phyloP scores from a whole-genome alignment of 2,113 vertebrate genomes.

The Platichthys flesus region DNA sequence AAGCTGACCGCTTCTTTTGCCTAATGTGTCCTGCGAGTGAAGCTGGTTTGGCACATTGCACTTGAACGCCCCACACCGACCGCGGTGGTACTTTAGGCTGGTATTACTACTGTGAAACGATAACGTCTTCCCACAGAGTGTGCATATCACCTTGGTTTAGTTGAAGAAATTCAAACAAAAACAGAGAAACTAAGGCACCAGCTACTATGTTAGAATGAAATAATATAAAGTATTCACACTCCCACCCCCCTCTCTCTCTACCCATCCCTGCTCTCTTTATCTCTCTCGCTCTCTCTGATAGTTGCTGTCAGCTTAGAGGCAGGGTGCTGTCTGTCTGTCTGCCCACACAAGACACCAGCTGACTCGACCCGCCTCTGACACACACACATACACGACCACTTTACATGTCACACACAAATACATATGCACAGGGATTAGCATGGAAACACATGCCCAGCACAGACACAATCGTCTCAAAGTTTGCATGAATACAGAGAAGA shows the following conservation, averaged over 20 bases:
- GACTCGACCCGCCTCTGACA: slow-evolving; percentile 50
- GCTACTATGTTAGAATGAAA: no score
- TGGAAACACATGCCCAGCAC: not conserved
- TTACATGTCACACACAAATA: not conserved
- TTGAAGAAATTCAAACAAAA: no score
- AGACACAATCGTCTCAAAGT: slow-evolving; percentile 18
- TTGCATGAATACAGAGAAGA: not conserved
- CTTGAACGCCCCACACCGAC: no score
- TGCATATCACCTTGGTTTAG: no score
- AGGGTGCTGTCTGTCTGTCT: slow-evolving; percentile 69
- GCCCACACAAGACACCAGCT: slow-evolving; percentile 64
- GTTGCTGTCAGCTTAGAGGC: slow-evolving; percentile 62
- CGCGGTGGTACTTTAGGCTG: no score
- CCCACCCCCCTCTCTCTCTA: not conserved
- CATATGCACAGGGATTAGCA: slow-evolving; percentile 6
- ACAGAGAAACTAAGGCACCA: no score
- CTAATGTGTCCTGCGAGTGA: no score
- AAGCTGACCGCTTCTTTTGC: no score
- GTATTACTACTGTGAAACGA: no score
- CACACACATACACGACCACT: not conserved
- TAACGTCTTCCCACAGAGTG: no score
- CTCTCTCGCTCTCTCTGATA: slow-evolving; percentile 31
- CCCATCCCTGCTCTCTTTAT: not conserved
- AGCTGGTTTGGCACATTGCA: no score
- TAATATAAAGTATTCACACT: no score